Evolutionary conservation across 2,113 vertebrate genomes (phyloP), one percentile per base, ranked within the genome.

Genomic region (Stomatorhinus ivindoensis): DNA sequence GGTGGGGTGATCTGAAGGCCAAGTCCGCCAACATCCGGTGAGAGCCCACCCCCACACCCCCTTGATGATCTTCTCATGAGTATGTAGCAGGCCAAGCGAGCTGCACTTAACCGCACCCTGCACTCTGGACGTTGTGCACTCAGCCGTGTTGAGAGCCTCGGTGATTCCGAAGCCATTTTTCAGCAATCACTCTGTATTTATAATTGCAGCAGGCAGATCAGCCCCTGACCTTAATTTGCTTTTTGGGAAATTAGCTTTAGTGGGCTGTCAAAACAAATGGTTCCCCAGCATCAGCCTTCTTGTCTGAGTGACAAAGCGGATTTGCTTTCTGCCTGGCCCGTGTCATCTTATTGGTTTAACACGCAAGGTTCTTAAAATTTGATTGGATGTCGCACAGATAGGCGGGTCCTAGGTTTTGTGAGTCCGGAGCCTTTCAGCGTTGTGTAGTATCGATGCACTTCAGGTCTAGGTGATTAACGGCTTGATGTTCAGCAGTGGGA

Each of bases 11-110:
- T 90, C 95, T 99, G 90, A 99, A 98, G 94, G 93, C 95, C 0
- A 99, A 99, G 91, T 99, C 98, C 0, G 96, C 97, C 87, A 99
- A 96, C 90, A 99, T 99, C 93, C 96, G 97, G 97, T 97, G 83
- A 89, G 87, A 51, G 6, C 50, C 31, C 61, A 48, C 24, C 50
- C 31, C 27, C 24, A 17, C 7, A 1, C 86, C 19, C 27, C 4
- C 27, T 8, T 15, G 7, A 9, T 47, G 80, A 27, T 7, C n/a
- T 13, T 27, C 51, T 39, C 11, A 3, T 55, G 50, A 47, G 46
- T 87, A 8, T 31, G 24, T 5, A 3, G 21, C 55, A 13, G 17
- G 13, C 1, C 19, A 39, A 44, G 50, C 2, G 4, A 35, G 44
- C 24, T 44, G 24, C 47, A n/a, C 19, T 50, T 86, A 15, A 50